A percentile compares a stretch with the other conserved stretches of the same genome.
Conservation (phyloP, 2,797 vertebrate species). For the Pseudochirops cupreus region DNA sequence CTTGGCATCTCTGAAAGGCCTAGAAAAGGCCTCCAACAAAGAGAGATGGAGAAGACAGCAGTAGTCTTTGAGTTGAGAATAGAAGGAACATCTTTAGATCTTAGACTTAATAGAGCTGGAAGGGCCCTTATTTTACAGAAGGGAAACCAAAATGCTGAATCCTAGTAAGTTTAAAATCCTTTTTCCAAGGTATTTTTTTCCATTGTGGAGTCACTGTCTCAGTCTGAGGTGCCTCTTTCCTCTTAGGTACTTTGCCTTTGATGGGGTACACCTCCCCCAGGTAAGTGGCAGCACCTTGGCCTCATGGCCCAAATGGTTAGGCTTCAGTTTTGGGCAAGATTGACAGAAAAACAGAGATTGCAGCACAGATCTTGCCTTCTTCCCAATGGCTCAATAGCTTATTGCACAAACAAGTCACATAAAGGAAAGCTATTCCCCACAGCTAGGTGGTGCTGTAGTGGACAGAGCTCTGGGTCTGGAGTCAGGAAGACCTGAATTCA, state of each 20-base stretch:
- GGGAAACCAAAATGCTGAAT: not conserved
- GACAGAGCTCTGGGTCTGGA: no score
- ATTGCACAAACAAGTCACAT: no score
- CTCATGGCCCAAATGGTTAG: not conserved
- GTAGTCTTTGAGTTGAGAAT: not conserved
- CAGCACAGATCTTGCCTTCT: not conserved
- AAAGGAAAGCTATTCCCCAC: no score
- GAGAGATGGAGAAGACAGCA: not conserved
- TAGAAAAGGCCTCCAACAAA: not conserved
- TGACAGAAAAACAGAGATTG: not conserved
- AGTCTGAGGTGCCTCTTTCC: no score
- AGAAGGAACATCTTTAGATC: not conserved
- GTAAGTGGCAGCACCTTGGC: not conserved
- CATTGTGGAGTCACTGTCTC: not conserved
- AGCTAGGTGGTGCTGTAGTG: no score
- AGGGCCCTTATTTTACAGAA: not conserved
- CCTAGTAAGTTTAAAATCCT: not conserved
- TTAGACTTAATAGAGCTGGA: not conserved
- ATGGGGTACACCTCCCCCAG: no score
- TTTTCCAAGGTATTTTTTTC: not conserved
- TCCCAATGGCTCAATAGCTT: no score
- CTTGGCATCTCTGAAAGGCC: not conserved
- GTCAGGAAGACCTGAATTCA: no score
- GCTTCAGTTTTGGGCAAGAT: not conserved
- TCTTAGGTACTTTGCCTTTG: no score